Percentiles rank a stretch among this genome's conserved stretches.
Conservation (phyloP, 1,140 invertebrate species). For the Listronotus bonariensis region DNA sequence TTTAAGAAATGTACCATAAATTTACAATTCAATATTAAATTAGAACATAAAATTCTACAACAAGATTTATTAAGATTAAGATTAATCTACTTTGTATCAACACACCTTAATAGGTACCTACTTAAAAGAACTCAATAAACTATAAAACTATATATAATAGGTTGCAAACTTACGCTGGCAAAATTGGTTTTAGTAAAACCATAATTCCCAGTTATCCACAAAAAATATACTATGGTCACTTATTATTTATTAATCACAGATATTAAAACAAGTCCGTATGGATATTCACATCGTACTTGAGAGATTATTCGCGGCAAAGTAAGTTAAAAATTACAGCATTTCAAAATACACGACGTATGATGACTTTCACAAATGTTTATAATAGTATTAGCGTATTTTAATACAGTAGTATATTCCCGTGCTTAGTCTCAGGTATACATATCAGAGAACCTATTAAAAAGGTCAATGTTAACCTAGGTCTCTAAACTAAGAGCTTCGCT, state of each 20-base stretch:
- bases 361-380: conserved; percentile 35
- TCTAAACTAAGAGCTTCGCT: background rate
- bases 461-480: conserved; percentile 23
- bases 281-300: conserved; percentile 9
- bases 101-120: no score
- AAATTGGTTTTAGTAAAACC: conserved; percentile 12
- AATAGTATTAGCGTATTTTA: conserved; percentile 26
- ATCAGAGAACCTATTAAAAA: conserved; percentile 1
- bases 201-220: background rate
- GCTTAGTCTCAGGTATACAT: background rate
- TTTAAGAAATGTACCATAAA: no score
- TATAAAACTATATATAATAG: no score
- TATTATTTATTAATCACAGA: conserved; percentile 10
- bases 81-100: no score
- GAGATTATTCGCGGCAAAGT: conserved; percentile 16
- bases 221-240: background rate
- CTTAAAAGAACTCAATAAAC: no score
- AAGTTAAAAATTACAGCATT: conserved; percentile 24
- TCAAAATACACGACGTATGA: conserved; percentile 34
- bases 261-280: background rate
- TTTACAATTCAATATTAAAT: no score
- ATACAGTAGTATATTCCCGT: conserved; percentile 11
- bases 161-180: conserved; percentile 7
- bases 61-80: no score
- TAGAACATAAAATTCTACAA: no score